These are phyloP conservation scores for Aviceda subcristata DNA, from an alignment of 2,113 vertebrate species.

Conservation along the genomic window DNA sequence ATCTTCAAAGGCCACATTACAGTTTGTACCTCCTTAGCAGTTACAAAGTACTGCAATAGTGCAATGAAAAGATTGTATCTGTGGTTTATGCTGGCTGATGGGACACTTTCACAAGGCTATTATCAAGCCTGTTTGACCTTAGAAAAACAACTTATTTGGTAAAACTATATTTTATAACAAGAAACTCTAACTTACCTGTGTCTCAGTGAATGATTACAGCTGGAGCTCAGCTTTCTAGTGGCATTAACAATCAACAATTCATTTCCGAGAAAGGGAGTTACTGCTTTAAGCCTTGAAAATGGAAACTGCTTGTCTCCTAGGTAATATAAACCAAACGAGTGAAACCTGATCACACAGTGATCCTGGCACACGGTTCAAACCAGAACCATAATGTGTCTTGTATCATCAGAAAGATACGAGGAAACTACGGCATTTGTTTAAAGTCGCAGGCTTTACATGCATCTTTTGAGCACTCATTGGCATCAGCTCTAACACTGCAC, in stretches of 20 bases:
- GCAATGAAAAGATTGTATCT: neutral
- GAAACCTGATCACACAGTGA: conserved; percentile 60
- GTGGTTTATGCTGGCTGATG: neutral
- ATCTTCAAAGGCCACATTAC: neutral
- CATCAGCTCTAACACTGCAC: neutral
- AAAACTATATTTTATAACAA: neutral
- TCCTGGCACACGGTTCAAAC: conserved; percentile 31
- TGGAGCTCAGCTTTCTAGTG: neutral
- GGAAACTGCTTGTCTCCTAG: conserved; percentile 58
- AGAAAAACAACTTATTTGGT: neutral
- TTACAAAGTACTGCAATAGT: neutral
- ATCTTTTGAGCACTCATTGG: neutral
- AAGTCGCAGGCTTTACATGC: neutral
- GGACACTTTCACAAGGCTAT: neutral
- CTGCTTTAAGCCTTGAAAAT: conserved; percentile 31
- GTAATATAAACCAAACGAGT: conserved; percentile 51
- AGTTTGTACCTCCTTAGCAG: neutral
- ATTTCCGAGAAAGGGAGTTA: conserved; percentile 28
- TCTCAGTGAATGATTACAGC: neutral
- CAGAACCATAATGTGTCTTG: neutral
- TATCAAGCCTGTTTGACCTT: neutral
- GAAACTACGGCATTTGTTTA: conserved; percentile 1
- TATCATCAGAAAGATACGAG: neutral
- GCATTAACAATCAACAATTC: neutral
- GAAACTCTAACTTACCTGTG: conserved; percentile 59